Evolutionary conservation across 1,140 invertebrate genomes (phyloP).

Genomic region (Drosophila insularis): DNA sequence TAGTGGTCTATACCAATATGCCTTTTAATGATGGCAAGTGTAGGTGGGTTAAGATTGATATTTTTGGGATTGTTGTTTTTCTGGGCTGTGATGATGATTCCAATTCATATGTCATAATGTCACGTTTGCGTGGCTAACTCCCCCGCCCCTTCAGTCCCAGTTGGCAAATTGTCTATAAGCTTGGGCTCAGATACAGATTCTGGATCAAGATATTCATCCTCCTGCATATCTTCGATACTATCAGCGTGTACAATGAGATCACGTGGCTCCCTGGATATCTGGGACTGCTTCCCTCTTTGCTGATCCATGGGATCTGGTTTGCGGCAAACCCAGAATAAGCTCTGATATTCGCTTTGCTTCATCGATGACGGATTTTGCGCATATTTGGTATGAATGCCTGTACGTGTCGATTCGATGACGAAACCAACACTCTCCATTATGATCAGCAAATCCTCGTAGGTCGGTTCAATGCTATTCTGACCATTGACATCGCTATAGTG

Average conservation of each 20-base stretch:
- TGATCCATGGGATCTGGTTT: conserved; percentile 53
- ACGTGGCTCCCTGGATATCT: conserved; percentile 46
- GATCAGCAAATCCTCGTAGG: conserved; percentile 91
- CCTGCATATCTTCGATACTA: conserved; percentile 15
- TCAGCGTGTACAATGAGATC: conserved; percentile 59
- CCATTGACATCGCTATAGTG: conserved; percentile 95
- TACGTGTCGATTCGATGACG: conserved; percentile 88
- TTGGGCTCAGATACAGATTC: neutral
- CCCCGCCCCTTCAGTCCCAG: conserved; percentile 3
- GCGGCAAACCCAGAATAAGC: conserved; percentile 78
- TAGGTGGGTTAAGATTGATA: neutral
- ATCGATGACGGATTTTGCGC: conserved; percentile 97
- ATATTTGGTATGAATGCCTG: conserved; percentile 92
- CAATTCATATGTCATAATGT: conserved; percentile 13
- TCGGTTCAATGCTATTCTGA: conserved; percentile 97
- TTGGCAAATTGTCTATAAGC: neutral
- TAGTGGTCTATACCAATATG: too few species aligned
- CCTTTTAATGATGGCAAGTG: neutral
- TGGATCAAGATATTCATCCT: conserved; percentile 26
- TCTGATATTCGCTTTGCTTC: conserved; percentile 83
- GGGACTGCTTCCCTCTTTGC: conserved; percentile 25
- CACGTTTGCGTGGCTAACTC: conserved; percentile 30
- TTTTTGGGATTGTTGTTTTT: neutral
- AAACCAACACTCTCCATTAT: conserved; percentile 95
- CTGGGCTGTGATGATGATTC: neutral